Evolutionary conservation across 2,888 invertebrate species (phyloP).

Genomic region (Chaitophorus viminalis): DNA sequence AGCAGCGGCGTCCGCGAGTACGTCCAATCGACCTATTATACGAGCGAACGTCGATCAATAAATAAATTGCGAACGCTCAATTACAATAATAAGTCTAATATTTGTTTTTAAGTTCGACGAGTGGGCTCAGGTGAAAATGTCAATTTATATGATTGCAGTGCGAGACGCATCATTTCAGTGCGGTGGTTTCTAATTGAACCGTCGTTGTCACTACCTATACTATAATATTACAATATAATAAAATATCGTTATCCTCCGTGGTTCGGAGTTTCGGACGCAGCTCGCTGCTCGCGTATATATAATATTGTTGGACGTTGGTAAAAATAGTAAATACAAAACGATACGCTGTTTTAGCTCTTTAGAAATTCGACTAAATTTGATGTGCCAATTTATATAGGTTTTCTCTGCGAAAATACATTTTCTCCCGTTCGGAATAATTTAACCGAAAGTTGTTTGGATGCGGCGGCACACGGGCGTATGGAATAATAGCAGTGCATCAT

Average conservation of each 20-base stretch:
- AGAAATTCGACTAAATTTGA: neutral
- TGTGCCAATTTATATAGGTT: neutral
- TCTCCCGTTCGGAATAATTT: neutral
- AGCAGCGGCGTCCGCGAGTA: too few species aligned
- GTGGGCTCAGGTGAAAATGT: too few species aligned
- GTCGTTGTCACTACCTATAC: neutral
- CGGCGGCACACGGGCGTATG: neutral
- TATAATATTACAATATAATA: neutral
- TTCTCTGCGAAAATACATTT: neutral
- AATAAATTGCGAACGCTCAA: too few species aligned
- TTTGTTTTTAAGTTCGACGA: too few species aligned
- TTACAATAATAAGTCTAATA: too few species aligned
- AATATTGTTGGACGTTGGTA: neutral
- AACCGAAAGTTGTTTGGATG: neutral
- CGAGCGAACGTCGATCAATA: too few species aligned
- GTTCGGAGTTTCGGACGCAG: too few species aligned
- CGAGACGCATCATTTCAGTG: too few species aligned
- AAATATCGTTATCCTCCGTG: neutral
- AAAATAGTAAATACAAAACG: neutral
- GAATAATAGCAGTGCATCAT: neutral
- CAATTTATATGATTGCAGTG: too few species aligned
- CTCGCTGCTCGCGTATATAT: neutral
- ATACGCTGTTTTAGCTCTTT: neutral
- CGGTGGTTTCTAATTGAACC: too few species aligned
- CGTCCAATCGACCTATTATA: too few species aligned